Evolutionary conservation across 2,888 invertebrate species (phyloP).

Genomic region (Branchipolynoe longqiensis): DNA sequence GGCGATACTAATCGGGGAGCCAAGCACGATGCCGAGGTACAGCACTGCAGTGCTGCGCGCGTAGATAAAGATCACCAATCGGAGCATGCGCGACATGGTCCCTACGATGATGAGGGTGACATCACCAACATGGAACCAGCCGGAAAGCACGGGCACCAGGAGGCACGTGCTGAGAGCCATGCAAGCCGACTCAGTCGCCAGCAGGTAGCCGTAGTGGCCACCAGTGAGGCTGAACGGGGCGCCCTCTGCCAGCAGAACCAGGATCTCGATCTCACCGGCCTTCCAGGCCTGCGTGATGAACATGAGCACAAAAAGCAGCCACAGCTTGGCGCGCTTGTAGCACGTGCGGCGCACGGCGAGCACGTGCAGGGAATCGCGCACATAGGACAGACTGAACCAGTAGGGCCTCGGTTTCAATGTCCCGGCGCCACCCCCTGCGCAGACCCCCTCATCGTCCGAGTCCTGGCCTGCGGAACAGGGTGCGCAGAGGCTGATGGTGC

Average conservation of each 20-base stretch:
- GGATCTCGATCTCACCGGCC: conserved; percentile 39
- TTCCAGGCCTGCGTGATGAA: conserved; percentile 52
- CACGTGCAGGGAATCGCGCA: conserved; percentile 17
- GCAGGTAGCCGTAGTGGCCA: conserved; percentile 85
- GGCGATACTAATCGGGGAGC: conserved; percentile 46
- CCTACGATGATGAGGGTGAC: conserved; percentile 80
- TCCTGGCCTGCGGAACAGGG: background rate
- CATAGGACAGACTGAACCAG: conserved; percentile 44
- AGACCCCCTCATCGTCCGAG: background rate
- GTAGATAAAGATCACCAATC: conserved; percentile 78
- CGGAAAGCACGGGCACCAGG: conserved; percentile 77
- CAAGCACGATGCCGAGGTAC: conserved; percentile 72
- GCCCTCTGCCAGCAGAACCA: conserved; percentile 15
- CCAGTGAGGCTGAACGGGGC: conserved; percentile 38
- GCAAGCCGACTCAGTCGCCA: conserved; percentile 84
- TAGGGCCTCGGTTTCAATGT: background rate
- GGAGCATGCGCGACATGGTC: conserved; percentile 79
- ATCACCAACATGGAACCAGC: conserved; percentile 73
- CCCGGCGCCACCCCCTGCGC: background rate
- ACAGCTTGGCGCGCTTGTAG: conserved; percentile 40
- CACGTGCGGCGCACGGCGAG: background rate
- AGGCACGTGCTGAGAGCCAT: conserved; percentile 81
- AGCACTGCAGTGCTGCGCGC: conserved; percentile 76
- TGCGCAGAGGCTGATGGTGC: background rate
- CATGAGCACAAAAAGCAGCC: conserved; percentile 44